Base-by-base conservation (phyloP, 1,140 invertebrate species). In the Dendrolimus punctatus region DNA sequence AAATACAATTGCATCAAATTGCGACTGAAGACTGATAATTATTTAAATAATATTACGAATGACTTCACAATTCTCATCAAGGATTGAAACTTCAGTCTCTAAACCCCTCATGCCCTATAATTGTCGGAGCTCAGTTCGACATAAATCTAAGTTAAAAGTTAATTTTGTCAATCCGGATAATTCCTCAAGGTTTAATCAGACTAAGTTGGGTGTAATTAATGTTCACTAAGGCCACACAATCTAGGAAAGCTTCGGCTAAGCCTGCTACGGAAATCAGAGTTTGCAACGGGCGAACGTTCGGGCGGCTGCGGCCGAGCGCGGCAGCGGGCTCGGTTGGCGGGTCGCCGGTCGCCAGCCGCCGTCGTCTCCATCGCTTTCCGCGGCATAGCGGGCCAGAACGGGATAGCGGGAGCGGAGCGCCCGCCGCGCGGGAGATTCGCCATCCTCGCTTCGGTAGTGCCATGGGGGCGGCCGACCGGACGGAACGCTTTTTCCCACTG, bases 131-230 rank as follows among this genome's bases (percentile, higher is more conserved):
- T 23, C 54, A 56, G 57, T 73, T 64, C 68, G 61, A 72, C 70
- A 83, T 85, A 82, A 85, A 85, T 85, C 74, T 80, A 73, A 82
- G 78, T 85, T 85, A 83, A 83, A 85, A 83, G 82, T 85, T 85
- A 85, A 83, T 85, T 85, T 85, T 81, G 79, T 83, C 80, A 82
- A 83, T 83, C 77, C 73, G 76, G 73, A 82, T 85, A 83, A 85
- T 85, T 82, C 82, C 80, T 83, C 79, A 82, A 79, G 80, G 77
- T 82, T 85, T 85, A 85, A 85, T 83, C 82, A 82, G 82, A 78
- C 79, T 82, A 80, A 85, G 79, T 85, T 85, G 68, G 73, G 74
- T 77, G 77, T 85, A 85, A 85, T 85, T 84, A 85, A 85, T 84
- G 82, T 82, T 85, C 80, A 73, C 64, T 83, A 80, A 78, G 82